phyloP scores from a whole-genome alignment of 2,113 vertebrate genomes.

The Nothocercus nigrocapillus region DNA sequence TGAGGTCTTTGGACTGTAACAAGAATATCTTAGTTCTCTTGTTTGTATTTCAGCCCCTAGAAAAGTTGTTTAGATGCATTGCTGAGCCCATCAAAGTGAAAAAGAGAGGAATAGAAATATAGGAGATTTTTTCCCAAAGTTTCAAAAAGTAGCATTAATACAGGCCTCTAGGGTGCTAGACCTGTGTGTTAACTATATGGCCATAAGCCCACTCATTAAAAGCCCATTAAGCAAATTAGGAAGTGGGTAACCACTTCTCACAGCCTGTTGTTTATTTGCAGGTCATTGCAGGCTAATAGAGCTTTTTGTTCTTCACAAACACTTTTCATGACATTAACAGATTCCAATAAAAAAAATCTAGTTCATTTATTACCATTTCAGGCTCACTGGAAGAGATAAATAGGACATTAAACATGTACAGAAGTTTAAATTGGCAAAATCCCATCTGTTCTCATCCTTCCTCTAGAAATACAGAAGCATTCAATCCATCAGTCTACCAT shows the following conservation, averaged over 20 bases:
- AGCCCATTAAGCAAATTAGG: conserved; percentile 59
- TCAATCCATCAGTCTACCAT: conserved; percentile 44
- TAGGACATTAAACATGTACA: conserved; percentile 67
- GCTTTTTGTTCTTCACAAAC: conserved; percentile 61
- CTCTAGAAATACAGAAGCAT: conserved; percentile 34
- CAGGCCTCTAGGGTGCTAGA: background rate
- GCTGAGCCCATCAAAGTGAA: background rate
- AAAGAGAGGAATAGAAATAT: background rate
- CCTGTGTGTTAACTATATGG: conserved; percentile 43
- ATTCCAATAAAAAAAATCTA: conserved; percentile 58
- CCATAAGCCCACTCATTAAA: conserved; percentile 57
- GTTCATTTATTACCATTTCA: conserved; percentile 68
- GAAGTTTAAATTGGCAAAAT: conserved; percentile 71
- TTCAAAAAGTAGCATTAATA: background rate
- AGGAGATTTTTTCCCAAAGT: background rate
- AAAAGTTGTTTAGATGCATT: background rate
- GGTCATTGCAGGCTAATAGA: conserved; percentile 61
- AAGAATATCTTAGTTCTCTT: background rate
- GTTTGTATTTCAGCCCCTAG: background rate
- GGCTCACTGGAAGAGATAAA: conserved; percentile 67
- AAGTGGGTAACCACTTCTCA: conserved; percentile 55
- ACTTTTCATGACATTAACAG: conserved; percentile 52
- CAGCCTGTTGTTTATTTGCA: conserved; percentile 66
- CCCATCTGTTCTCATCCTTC: conserved; percentile 63
- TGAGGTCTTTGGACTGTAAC: background rate